Evolutionary conservation across 1,140 invertebrate species (phyloP), one percentile per base, ranked within the genome.

Genomic region (Plectus sambesii): DNA sequence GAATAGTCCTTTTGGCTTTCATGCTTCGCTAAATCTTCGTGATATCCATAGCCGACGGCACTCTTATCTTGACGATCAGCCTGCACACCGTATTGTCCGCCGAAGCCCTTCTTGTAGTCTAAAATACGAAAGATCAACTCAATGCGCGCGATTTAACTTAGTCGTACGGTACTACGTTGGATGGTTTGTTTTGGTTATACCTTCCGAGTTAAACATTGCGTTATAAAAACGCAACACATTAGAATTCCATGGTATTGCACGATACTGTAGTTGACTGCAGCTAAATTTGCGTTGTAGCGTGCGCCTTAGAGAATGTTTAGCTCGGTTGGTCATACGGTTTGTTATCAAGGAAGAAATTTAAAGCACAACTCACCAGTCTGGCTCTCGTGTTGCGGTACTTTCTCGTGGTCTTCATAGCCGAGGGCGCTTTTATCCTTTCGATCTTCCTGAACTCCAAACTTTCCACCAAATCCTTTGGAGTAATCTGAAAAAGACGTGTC

Each of bases 391-490:
- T 55, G 40, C 26, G 53, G 42, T 5, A 49, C 40, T 25, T 60
- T 40, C 42, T 51, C 53, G 52, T 78, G 73, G 57, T 83, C 79
- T 58, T 83, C 82, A 81, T 81, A 85, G 36, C 82, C 82, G 12
- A 81, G 71, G 1, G 82, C 82, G 3, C 78, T 79, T 61, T 82
- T 82, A 69, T 87, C 83, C 66, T 82, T 77, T 23, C 81, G 70
- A 70, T 86, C 84, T 23, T 74, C 75, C 65, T 86, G 80, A 19
- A 87, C 80, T 26, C 84, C 84, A 74, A 79, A 86, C 69, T 87
- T 83, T 1, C 84, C 84, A 26, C 84, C 84, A 73, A 85, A 87
- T 12, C 84, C 84, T 56, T 79, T 75, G 33, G 74, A 74, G 69
- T 84, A 82, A 68, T 84, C 82, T 81, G 63, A 43, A 51, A 61